phyloP scores from a whole-genome alignment of 2,797 vertebrate species.

The Distichodus sexfasciatus region DNA sequence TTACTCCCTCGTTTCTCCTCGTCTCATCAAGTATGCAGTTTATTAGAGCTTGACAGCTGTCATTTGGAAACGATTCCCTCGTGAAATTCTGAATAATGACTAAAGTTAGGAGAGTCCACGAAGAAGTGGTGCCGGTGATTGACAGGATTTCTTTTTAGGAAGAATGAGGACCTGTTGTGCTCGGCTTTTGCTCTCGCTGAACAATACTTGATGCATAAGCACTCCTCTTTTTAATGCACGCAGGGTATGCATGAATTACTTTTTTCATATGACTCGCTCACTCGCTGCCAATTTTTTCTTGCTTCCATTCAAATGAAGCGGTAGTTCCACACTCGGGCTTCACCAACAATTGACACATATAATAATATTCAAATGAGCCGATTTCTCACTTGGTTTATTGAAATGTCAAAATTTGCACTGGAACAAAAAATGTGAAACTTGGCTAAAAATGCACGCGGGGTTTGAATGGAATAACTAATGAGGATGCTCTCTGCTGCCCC shows the following conservation, averaged over 20 bases:
- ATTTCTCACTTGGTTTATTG: constrained; percentile 66
- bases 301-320: constrained; percentile 31
- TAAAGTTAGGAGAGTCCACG: constrained; percentile 1
- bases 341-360: neutral
- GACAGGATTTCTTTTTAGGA: constrained; percentile 14
- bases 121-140: constrained; percentile 24
- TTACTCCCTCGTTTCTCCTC: neutral
- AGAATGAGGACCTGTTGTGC: constrained; percentile 3
- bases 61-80: neutral
- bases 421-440: constrained; percentile 60
- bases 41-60: constrained; percentile 6
- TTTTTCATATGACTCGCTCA: neutral
- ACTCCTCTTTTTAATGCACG: neutral
- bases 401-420: constrained; percentile 81
- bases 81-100: too few species aligned
- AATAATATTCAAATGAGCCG: constrained; percentile 62
- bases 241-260: constrained; percentile 28
- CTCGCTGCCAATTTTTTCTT: constrained; percentile 33
- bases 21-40: neutral
- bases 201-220: constrained; percentile 33
- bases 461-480: constrained; percentile 66
- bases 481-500: constrained; percentile 60
- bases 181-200: constrained; percentile 2
- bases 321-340: constrained; percentile 13
- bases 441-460: constrained; percentile 59